Conservation (phyloP, 2,888 invertebrate species). For the Nasonovia ribisnigri region DNA sequence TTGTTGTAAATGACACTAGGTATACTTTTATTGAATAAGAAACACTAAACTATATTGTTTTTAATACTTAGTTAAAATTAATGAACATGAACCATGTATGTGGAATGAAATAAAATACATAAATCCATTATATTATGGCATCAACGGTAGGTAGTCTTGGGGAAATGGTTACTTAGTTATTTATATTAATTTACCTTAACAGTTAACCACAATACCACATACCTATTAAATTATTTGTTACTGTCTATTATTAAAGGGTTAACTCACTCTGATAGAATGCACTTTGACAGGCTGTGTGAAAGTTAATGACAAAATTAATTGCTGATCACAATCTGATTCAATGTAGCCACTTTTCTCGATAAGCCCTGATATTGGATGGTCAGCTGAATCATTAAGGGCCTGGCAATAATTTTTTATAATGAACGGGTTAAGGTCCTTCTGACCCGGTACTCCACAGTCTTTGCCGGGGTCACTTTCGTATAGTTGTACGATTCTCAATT, state of each 20-base stretch:
- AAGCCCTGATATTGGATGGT: constrained; percentile 85
- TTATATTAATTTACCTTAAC: too few relatives aligned
- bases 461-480: constrained; percentile 79
- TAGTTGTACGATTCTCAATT: constrained; percentile 90
- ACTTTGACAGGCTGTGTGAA: constrained; percentile 94
- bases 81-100: too few relatives aligned
- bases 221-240: not conserved
- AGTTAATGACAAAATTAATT: constrained; percentile 86
- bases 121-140: too few relatives aligned
- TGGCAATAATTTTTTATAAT: constrained; percentile 92
- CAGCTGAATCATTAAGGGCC: constrained; percentile 95
- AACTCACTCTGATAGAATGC: constrained; percentile 83
- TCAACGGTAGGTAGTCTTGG: too few relatives aligned
- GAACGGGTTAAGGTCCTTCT: constrained; percentile 91
- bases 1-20: too few relatives aligned
- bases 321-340: constrained; percentile 95
- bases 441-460: constrained; percentile 77
- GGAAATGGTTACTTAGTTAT: too few relatives aligned
- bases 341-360: constrained; percentile 78
- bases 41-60: too few relatives aligned
- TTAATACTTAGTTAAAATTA: too few relatives aligned
- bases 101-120: too few relatives aligned
- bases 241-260: not conserved
- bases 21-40: too few relatives aligned
- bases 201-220: too few relatives aligned